A percentile compares a stretch with the other conserved stretches of the same genome.
Evolutionary conservation across 2,888 invertebrate genomes (phyloP).

Genomic region (Drosophila testacea): DNA sequence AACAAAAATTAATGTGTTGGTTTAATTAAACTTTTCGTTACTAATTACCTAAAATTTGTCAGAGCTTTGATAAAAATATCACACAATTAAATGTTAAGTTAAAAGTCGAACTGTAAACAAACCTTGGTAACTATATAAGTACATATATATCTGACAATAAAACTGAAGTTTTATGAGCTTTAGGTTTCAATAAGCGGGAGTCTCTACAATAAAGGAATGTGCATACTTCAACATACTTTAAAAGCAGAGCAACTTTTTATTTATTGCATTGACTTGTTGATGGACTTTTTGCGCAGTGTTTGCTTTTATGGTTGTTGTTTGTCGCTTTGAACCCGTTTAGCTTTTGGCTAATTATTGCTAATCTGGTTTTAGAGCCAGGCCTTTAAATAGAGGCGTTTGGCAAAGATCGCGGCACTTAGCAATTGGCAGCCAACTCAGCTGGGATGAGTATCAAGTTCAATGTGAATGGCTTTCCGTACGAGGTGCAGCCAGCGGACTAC

Average conservation of each 20-base stretch:
- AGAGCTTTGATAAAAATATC: background rate
- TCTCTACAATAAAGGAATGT: background rate
- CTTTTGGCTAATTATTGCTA: constrained; percentile 40
- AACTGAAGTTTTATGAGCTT: background rate
- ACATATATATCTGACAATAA: no score
- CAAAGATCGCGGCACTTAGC: constrained; percentile 33
- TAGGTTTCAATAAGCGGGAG: background rate
- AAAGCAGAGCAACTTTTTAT: background rate
- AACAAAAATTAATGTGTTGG: background rate
- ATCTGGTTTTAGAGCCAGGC: constrained; percentile 45
- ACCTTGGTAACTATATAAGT: background rate
- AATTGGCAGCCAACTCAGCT: constrained; percentile 32
- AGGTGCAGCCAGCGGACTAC: constrained; percentile 80
- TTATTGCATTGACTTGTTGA: constrained; percentile 1
- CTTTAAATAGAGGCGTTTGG: constrained; percentile 53
- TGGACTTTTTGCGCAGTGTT: constrained; percentile 37
- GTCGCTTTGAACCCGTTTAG: constrained; percentile 56
- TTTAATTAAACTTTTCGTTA: background rate
- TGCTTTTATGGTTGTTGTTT: constrained; percentile 4
- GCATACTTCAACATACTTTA: background rate
- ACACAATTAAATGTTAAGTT: no score
- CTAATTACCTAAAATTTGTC: background rate
- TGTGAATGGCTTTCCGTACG: constrained; percentile 70
- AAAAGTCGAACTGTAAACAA: background rate
- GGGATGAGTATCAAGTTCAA: constrained; percentile 69